Evolutionary conservation across 37 sponge, comb jelly and placozoan genomes (phyloP), one percentile per base, ranked within the genome.

Genomic region (Tethya wilhelma): DNA sequence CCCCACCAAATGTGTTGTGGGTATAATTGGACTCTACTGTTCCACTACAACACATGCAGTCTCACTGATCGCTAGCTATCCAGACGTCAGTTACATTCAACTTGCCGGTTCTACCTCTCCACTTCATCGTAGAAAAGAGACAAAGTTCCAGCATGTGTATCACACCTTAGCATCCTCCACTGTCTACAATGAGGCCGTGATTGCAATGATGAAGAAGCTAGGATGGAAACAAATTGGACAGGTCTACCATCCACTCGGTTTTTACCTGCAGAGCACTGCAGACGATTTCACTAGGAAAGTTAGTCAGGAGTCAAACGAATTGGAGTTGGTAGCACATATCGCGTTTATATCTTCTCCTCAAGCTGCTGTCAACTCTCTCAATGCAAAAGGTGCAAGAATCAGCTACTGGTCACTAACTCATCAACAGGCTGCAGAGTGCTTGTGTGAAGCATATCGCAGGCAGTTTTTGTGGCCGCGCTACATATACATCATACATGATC

Each of bases 401-500:
- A 78, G 39, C 34, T 78, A 57, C 43, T 33, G 38, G 0, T 44
- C 53, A 60, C 39, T 75, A 22, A 68, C 71, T 40, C 38, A 32
- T 29, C 44, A 39, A 19, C 34, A 85, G 59, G 59, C 42, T 40
- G 64, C 78, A 36, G 30, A n/a, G 0, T 28, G 77, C 40, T 17
- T 85, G 36, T 85, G 86, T 43, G 69, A 41, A 58, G 86, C 86
- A 29, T 75, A 58, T 28, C 25, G 30, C 14, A 39, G 36, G 19
- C 2, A 36, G 17, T 63, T 70, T 0, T 25, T 59, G 23, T 85
- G 71, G 69, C 86, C 86, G 1, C 63, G 63, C 6, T 85, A 71
- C 59, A 63, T 85, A 12, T 85, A 78, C 59, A 71, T 78, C 56
- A 23, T 85, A 1, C 69, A 66, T n/a, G 69, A 69, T 23, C 56